A percentile compares a stretch with the other conserved stretches of the same genome.
Conservation (phyloP, 2,888 invertebrate species). For the Meiosimyza decipiens region DNA sequence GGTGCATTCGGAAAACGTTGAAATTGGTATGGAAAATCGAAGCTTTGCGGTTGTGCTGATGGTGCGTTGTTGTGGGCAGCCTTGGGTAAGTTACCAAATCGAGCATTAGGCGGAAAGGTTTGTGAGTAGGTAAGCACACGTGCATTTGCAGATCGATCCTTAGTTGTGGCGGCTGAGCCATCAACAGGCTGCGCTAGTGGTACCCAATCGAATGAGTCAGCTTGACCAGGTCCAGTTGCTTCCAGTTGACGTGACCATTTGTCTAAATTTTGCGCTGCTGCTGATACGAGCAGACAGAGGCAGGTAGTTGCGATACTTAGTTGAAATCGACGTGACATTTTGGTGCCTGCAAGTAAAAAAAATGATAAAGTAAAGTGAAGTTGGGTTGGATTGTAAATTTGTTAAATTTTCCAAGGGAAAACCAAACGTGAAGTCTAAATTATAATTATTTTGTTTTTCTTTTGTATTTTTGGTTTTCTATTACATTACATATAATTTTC, state of each 20-base stretch:
- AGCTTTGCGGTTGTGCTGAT: constrained; percentile 44
- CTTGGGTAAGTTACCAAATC: constrained; percentile 58
- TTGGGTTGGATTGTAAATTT: background rate
- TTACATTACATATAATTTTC: no score
- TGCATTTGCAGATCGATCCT: constrained; percentile 61
- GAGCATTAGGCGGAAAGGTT: constrained; percentile 58
- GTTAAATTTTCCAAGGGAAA: no score
- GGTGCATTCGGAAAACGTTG: constrained; percentile 54
- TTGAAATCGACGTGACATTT: constrained; percentile 56
- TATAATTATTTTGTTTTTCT: no score
- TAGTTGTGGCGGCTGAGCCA: constrained; percentile 46
- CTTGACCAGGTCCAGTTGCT: constrained; percentile 49
- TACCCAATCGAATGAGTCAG: constrained; percentile 69
- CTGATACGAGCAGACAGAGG: constrained; percentile 50
- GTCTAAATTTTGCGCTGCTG: constrained; percentile 44
- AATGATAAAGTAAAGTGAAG: background rate
- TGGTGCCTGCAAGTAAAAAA: constrained; percentile 50
- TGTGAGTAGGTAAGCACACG: constrained; percentile 66
- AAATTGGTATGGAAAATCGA: constrained; percentile 62
- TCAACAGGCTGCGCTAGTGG: constrained; percentile 67
- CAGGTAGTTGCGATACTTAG: constrained; percentile 47
- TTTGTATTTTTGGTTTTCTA: no score
- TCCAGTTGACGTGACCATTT: constrained; percentile 66
- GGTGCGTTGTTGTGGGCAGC: constrained; percentile 36
- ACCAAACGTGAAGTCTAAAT: no score